Percentiles rank a stretch among this genome's conserved stretches.
Conservation (phyloP, 2,888 invertebrate genomes). For the Belgica antarctica region DNA sequence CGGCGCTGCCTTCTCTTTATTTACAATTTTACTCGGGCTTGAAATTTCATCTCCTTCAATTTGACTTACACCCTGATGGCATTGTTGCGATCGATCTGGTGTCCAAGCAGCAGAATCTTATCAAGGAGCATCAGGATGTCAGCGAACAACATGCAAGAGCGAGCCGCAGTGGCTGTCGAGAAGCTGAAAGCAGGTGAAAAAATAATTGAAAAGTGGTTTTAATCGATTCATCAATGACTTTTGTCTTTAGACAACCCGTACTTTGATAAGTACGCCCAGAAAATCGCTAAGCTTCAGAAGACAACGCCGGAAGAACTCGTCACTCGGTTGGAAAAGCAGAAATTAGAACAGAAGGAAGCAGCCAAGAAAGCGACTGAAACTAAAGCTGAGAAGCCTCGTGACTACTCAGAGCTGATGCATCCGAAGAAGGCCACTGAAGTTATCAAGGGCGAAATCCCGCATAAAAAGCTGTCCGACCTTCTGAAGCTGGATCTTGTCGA, state of each 20-base stretch:
- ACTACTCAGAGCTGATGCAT: slow-evolving; percentile 64
- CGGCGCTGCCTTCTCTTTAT: no score
- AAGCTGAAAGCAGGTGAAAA: slow-evolving; percentile 49
- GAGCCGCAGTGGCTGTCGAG: slow-evolving; percentile 57
- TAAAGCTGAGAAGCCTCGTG: slow-evolving; percentile 55
- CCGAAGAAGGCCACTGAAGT: slow-evolving; percentile 59
- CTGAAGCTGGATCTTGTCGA: slow-evolving; percentile 75
- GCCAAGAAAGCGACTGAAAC: slow-evolving; percentile 50
- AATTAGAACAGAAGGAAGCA: no score
- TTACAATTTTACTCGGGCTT: neutral
- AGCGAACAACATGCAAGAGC: slow-evolving; percentile 52
- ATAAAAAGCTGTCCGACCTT: slow-evolving; percentile 63
- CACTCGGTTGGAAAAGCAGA: slow-evolving; percentile 59
- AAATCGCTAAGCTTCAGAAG: slow-evolving; percentile 71
- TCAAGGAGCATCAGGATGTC: slow-evolving; percentile 54
- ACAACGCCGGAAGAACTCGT: slow-evolving; percentile 74
- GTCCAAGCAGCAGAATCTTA: slow-evolving; percentile 27
- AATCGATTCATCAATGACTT: neutral
- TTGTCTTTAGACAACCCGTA: slow-evolving; percentile 63
- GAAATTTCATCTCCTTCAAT: neutral
- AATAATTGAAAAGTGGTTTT: neutral
- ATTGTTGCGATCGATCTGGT: slow-evolving; percentile 12
- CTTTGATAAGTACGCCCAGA: slow-evolving; percentile 75
- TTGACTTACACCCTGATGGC: slow-evolving; percentile 5
- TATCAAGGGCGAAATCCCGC: slow-evolving; percentile 51